Conservation (phyloP, 2,113 vertebrate species). For the Sphyrna mokarran region DNA sequence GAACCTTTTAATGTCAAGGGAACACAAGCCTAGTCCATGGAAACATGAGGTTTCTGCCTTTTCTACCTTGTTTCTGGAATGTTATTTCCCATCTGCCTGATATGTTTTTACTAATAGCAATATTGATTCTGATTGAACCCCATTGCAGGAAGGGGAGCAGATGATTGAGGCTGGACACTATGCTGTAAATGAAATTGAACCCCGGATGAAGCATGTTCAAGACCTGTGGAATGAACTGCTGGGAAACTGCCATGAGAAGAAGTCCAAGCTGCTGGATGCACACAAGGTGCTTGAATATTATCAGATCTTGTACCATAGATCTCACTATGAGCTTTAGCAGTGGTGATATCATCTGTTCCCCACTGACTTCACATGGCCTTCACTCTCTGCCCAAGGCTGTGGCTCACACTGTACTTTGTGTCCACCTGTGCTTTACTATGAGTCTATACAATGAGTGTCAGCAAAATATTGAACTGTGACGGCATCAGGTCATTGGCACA, state of each 20-base stretch:
- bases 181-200: conserved; percentile 58
- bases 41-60: neutral
- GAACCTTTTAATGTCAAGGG: neutral
- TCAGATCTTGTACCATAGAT: neutral
- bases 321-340: neutral
- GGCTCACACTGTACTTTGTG: neutral
- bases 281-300: conserved; percentile 57
- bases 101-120: neutral
- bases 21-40: neutral
- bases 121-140: conserved; percentile 21
- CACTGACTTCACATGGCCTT: neutral
- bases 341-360: neutral
- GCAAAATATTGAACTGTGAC: neutral
- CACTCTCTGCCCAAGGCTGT: neutral
- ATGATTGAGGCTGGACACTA: conserved; percentile 55
- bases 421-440: neutral
- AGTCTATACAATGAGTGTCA: neutral
- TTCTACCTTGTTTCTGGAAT: neutral
- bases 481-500: neutral
- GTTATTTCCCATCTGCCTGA: neutral
- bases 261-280: conserved; percentile 62
- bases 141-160: conserved; percentile 67
- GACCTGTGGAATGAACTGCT: conserved; percentile 68
- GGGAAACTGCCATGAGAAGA: conserved; percentile 66
- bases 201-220: conserved; percentile 63